These are phyloP conservation scores for Phalacrocorax brasilianus DNA, from an alignment of 2,113 vertebrate species.

Conservation along the genomic window DNA sequence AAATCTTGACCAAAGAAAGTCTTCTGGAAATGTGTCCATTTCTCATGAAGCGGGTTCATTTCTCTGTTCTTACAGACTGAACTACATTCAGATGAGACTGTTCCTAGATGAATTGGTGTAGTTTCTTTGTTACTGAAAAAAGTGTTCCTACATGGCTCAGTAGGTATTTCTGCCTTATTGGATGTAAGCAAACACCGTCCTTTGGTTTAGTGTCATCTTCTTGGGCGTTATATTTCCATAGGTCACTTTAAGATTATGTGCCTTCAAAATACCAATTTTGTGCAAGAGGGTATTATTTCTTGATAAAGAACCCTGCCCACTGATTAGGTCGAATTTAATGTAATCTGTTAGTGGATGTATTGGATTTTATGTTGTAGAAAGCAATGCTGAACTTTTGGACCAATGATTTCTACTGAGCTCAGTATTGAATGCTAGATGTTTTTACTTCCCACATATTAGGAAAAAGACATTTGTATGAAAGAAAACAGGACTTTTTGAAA, in stretches of 20 bases:
- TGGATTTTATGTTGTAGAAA: constrained; percentile 7
- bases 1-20: background rate
- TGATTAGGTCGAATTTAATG: background rate
- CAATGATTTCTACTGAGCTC: background rate
- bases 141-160: background rate
- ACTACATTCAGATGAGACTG: background rate
- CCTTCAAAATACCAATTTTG: background rate
- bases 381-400: background rate
- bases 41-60: background rate
- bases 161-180: background rate
- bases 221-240: background rate
- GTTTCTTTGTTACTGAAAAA: background rate
- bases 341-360: background rate
- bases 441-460: background rate
- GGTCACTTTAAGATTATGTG: background rate
- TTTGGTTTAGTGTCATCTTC: background rate
- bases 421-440: background rate
- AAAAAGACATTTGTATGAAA: background rate
- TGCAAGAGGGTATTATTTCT: background rate
- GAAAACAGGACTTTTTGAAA: background rate
- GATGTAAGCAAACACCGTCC: background rate
- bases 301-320: background rate
- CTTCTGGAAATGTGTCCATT: background rate
- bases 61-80: background rate
- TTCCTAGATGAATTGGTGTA: background rate